Base-by-base conservation (phyloP, 1,140 invertebrate species). In the Drosophila pseudoananassae region DNA sequence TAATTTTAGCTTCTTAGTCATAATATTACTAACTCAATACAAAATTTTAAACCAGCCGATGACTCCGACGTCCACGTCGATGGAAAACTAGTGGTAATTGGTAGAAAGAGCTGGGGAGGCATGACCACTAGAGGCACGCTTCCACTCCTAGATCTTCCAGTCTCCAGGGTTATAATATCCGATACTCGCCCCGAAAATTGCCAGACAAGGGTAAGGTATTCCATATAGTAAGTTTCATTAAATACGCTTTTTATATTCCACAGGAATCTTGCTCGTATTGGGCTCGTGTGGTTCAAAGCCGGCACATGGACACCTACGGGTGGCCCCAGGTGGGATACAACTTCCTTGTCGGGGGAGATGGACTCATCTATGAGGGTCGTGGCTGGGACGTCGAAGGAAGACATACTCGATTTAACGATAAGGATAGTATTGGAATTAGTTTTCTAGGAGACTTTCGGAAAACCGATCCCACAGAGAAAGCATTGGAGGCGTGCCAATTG, bases 401-500 rank as follows among this genome's bases (percentile, higher is more conserved):
- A 1, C 94, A 95, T 72, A 92, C 94, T 0, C 71, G 78, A 0
- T 73, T 84, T 2, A 93, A 93, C 71, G 95, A 95, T 74, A 54
- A 64, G 7, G 91, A 85, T 15, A 93, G 93, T 49, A 91, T 94
- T 40, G 95, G 94, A 31, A 94, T 96, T 43, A 94, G 93, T 3
- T 94, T 96, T 55, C 94, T 97, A 56, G 96, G 96, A 0, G 94
- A 93, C 3, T 96, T 94, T 69, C 93, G 93, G 23, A 92, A 93
- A n/a, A 4, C 33, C 3, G 72, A 93, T 93, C 25, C 93, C 92
- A 5, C 92, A 92, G 93, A 2, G 94, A 95, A 78, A n/a, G 96
- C 8, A 78, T 93, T 1, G 93, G 63, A 64, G 1, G 63, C 93
- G 2, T 93, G 93, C 0, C 93, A 94, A 55, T 85, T 93, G 6